Conservation (phyloP, 2,888 invertebrate species). For the Pollenia amentaria region DNA sequence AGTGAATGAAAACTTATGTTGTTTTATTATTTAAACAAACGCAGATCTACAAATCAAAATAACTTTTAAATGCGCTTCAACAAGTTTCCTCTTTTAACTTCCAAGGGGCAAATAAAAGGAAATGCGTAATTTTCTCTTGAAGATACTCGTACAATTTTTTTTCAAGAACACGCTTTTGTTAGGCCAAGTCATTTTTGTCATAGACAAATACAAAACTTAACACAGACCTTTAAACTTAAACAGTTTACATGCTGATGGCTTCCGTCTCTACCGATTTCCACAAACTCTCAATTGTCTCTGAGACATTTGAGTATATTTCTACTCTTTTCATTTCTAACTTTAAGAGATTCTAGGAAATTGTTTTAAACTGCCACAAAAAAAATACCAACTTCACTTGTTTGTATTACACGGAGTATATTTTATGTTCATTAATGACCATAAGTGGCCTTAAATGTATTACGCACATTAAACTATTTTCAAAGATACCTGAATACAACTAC, state of each 20-base stretch:
- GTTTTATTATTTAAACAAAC: no score
- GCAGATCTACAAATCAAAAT: no score
- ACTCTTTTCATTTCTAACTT: slow-evolving; percentile 32
- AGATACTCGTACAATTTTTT: neutral
- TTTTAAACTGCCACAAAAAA: neutral
- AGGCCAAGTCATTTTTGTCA: neutral
- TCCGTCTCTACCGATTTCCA: slow-evolving; percentile 38
- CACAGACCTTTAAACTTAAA: neutral
- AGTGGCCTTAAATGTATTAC: neutral
- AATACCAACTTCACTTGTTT: slow-evolving; percentile 18
- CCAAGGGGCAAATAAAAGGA: slow-evolving; percentile 27
- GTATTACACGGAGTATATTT: slow-evolving; percentile 26
- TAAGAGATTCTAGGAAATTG: slow-evolving; percentile 35
- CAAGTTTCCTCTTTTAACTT: neutral
- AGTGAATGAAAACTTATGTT: no score
- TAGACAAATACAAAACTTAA: slow-evolving; percentile 25
- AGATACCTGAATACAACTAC: no score
- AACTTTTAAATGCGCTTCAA: slow-evolving; percentile 17
- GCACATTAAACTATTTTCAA: neutral
- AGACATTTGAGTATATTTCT: neutral
- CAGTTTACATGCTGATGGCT: slow-evolving; percentile 37
- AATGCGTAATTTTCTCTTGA: slow-evolving; percentile 60
- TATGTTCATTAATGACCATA: neutral
- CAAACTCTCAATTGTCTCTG: slow-evolving; percentile 27
- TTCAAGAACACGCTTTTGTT: slow-evolving; percentile 30